phyloP scores from a whole-genome alignment of 1,140 invertebrate species.

The Drosophila tani region DNA sequence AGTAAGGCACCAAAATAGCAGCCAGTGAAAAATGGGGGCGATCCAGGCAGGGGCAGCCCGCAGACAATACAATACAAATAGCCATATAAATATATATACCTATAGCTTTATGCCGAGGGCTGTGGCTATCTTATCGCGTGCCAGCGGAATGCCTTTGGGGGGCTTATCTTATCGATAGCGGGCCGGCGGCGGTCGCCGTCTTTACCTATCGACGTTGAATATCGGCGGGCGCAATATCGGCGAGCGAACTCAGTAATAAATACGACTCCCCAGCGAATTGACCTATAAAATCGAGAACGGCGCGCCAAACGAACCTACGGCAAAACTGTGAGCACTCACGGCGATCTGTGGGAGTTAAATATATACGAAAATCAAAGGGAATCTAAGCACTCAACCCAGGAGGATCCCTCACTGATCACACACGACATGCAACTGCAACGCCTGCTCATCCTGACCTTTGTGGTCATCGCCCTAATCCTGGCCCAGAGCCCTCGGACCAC shows the following conservation, averaged over 20 bases:
- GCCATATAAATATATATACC: too few species aligned
- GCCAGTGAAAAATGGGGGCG: background rate
- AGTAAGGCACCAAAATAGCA: constrained; percentile 43
- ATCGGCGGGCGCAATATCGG: constrained; percentile 47
- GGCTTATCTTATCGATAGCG: constrained; percentile 53
- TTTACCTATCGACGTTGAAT: constrained; percentile 50
- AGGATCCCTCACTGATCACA: background rate
- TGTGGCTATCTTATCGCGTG: constrained; percentile 47
- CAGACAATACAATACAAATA: constrained; percentile 15
- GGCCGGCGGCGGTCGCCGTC: constrained; percentile 34
- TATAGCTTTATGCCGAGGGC: constrained; percentile 15
- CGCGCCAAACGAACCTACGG: constrained; percentile 10
- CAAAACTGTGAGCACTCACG: background rate
- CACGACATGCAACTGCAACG: constrained; percentile 52
- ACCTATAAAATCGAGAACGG: background rate
- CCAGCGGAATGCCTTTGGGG: constrained; percentile 40
- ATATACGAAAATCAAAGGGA: background rate
- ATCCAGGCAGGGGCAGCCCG: constrained; percentile 20
- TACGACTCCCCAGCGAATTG: constrained; percentile 27
- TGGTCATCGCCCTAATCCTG: constrained; percentile 43
- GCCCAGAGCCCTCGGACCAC: constrained; percentile 28
- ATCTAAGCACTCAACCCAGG: too few species aligned
- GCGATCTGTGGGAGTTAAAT: background rate
- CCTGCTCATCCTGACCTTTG: constrained; percentile 33
- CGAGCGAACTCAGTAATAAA: constrained; percentile 59